Evolutionary conservation across 2,113 vertebrate genomes (phyloP).

Genomic region (Triplophysa siluroides): DNA sequence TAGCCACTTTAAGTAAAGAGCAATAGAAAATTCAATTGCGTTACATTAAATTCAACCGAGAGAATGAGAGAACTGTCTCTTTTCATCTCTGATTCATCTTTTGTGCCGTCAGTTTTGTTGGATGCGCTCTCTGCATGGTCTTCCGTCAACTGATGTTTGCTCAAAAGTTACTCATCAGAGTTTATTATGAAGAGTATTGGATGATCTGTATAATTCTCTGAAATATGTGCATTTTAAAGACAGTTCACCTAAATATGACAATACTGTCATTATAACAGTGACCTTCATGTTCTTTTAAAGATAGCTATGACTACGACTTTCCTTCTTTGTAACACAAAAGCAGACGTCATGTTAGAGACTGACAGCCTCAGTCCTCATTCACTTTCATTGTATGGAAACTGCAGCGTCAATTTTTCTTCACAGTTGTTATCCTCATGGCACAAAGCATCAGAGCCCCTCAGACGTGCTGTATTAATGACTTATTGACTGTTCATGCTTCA

Average conservation of each 20-base stretch:
- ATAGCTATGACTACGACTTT: too few relatives aligned
- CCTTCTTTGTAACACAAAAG: too few relatives aligned
- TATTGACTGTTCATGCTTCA: constrained; percentile 70
- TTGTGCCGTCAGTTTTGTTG: not conserved
- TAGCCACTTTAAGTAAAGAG: not conserved
- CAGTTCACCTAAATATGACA: too few relatives aligned
- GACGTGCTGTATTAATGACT: constrained; percentile 62
- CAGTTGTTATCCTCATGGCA: not conserved
- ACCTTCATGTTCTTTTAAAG: too few relatives aligned
- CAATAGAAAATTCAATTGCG: constrained; percentile 5
- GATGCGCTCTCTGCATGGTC: constrained; percentile 8
- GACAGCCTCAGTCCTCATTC: too few relatives aligned
- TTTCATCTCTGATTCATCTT: constrained; percentile 26
- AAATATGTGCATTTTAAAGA: not conserved
- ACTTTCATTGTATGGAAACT: too few relatives aligned
- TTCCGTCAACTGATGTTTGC: constrained; percentile 28
- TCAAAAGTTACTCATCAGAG: constrained; percentile 34
- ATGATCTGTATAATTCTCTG: not conserved
- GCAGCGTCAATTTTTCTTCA: too few relatives aligned
- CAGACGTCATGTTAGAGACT: too few relatives aligned
- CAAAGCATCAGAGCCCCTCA: constrained; percentile 62
- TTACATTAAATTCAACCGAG: not conserved
- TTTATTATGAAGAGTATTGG: not conserved
- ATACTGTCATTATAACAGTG: too few relatives aligned
- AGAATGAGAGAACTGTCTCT: not conserved